These are phyloP conservation scores for Ceyx margarethae DNA, from an alignment of 2,113 vertebrate genomes.

Conservation along the genomic window DNA sequence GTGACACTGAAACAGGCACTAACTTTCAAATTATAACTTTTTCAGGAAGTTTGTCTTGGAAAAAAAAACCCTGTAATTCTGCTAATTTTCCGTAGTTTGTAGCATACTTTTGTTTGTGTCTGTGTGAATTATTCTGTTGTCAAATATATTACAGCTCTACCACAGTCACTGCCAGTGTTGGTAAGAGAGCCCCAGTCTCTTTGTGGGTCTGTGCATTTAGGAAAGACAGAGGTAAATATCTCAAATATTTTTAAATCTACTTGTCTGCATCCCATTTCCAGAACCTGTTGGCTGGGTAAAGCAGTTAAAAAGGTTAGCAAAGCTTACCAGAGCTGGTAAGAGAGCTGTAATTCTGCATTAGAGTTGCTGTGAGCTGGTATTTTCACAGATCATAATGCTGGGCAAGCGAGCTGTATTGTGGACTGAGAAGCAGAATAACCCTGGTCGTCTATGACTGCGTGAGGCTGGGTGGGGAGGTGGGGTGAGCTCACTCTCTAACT, in stretches of 20 bases:
- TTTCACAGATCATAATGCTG: background rate
- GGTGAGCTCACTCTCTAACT: background rate
- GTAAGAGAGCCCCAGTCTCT: background rate
- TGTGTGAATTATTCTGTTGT: background rate
- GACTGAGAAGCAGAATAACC: background rate
- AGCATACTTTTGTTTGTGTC: background rate
- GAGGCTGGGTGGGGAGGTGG: background rate
- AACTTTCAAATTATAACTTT: background rate
- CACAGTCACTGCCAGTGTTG: background rate
- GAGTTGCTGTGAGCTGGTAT: background rate
- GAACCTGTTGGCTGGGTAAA: background rate
- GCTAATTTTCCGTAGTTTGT: background rate
- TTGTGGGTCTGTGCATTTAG: background rate
- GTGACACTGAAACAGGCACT: background rate
- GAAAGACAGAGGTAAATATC: background rate
- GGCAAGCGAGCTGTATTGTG: accelerated
- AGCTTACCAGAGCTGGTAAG: background rate
- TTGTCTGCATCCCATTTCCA: background rate
- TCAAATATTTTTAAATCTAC: background rate
- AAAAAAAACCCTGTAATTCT: background rate
- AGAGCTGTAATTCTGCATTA: background rate
- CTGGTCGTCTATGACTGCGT: accelerated
- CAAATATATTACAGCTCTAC: background rate
- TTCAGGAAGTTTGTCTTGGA: background rate
- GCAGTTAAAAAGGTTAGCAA: background rate